A percentile compares a stretch with the other conserved stretches of the same genome.
Conservation (phyloP, 2,888 invertebrate species). For the Eremobia ochroleuca region DNA sequence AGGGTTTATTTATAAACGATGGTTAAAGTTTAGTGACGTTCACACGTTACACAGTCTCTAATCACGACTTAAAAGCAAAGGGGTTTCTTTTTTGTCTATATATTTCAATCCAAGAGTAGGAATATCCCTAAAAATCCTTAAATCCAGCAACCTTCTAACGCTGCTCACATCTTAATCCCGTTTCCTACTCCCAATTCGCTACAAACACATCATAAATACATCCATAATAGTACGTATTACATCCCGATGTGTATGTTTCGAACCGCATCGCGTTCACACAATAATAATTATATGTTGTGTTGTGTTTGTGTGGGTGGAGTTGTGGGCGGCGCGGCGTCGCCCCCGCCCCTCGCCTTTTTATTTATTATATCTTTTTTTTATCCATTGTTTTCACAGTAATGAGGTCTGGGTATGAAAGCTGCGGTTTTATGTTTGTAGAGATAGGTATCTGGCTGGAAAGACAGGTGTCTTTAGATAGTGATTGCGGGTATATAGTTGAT, state of each 20-base stretch:
- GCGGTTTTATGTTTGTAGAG: constrained; percentile 35
- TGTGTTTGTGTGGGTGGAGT: constrained; percentile 79
- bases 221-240: constrained; percentile 34
- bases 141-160: neutral
- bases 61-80: too few species aligned
- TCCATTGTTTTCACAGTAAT: constrained; percentile 66
- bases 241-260: constrained; percentile 34
- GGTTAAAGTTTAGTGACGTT: too few species aligned
- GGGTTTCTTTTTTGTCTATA: too few species aligned
- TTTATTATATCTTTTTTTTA: constrained; percentile 71
- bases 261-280: constrained; percentile 66
- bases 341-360: constrained; percentile 77
- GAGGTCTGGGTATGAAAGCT: constrained; percentile 58
- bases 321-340: constrained; percentile 84
- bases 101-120: neutral
- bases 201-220: constrained; percentile 31
- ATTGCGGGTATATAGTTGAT: neutral
- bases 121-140: neutral
- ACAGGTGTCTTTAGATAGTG: constrained; percentile 30
- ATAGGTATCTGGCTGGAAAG: constrained; percentile 17
- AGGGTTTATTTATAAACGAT: too few species aligned
- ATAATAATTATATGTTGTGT: constrained; percentile 79
- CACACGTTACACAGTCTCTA: too few species aligned
- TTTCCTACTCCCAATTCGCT: constrained; percentile 3
- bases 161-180: constrained; percentile 11